phyloP scores from a whole-genome alignment of 2,888 invertebrate genomes.

The Mesoligia furuncula region DNA sequence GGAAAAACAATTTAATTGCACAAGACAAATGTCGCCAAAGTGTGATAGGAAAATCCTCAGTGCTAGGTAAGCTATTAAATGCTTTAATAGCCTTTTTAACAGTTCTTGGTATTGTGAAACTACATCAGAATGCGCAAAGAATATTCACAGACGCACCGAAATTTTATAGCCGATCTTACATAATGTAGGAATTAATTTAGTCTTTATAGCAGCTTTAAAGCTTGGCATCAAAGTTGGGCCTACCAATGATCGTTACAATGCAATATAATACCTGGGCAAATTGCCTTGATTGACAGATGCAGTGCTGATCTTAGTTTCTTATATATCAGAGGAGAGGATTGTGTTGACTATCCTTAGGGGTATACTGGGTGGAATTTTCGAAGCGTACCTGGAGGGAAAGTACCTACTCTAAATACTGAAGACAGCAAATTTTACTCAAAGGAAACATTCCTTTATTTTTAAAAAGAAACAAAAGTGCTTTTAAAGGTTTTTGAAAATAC shows the following conservation, averaged over 20 bases:
- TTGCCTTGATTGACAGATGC: neutral
- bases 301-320: neutral
- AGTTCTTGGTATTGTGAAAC: constrained; percentile 25
- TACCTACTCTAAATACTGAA: too few relatives aligned
- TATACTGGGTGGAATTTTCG: too few relatives aligned
- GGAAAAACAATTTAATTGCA: constrained; percentile 12
- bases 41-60: constrained; percentile 23
- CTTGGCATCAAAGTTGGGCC: neutral
- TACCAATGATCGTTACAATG: neutral
- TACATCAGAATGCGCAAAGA: neutral
- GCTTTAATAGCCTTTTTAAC: constrained; percentile 24
- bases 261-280: neutral
- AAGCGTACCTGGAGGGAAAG: too few relatives aligned
- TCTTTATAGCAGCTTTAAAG: neutral
- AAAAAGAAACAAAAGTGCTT: too few relatives aligned
- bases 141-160: neutral
- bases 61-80: constrained; percentile 5
- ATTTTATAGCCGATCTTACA: neutral
- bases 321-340: neutral
- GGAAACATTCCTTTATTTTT: too few relatives aligned
- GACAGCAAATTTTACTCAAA: too few relatives aligned
- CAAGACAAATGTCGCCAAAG: constrained; percentile 23
- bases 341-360: too few relatives aligned
- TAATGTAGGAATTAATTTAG: neutral
- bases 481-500: too few relatives aligned